These are phyloP conservation scores for Patiria miniata DNA, from an alignment of 35 echinoderm and acorn worm species.

Conservation along the genomic window DNA sequence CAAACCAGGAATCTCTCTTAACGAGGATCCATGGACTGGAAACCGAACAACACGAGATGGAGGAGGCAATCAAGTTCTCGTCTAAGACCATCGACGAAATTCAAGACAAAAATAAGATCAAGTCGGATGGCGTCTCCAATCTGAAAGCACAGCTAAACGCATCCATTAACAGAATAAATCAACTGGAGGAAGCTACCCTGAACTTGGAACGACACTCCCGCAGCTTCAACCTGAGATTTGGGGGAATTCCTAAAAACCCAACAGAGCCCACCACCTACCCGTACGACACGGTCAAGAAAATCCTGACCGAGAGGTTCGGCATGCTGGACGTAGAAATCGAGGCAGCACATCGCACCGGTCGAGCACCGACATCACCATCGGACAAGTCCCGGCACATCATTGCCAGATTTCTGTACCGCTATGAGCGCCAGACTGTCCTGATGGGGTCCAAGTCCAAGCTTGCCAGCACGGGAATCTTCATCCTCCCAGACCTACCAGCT, in stretches of 20 bases:
- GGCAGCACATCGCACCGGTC: neutral
- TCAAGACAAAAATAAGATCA: neutral
- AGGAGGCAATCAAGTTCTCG: constrained; percentile 2
- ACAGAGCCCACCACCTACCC: constrained; percentile 8
- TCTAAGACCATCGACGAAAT: constrained; percentile 16
- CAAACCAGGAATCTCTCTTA: neutral
- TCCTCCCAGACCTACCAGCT: neutral
- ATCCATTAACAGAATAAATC: neutral
- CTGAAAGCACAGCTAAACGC: neutral
- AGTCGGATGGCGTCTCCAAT: neutral
- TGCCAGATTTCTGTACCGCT: neutral
- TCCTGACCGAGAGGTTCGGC: neutral
- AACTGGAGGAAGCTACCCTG: constrained; percentile 9
- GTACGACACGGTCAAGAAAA: constrained; percentile 4
- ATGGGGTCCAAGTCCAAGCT: neutral
- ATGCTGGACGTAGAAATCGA: neutral
- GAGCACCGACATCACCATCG: neutral
- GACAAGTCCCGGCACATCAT: neutral
- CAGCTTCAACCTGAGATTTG: constrained; percentile 15
- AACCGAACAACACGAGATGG: constrained; percentile 8
- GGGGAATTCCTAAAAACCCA: neutral
- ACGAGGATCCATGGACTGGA: neutral
- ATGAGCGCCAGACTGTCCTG: neutral
- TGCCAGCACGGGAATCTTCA: neutral
- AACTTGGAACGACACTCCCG: neutral